phyloP scores from a whole-genome alignment of 1,140 invertebrate genomes.

The Nebria ingens region DNA sequence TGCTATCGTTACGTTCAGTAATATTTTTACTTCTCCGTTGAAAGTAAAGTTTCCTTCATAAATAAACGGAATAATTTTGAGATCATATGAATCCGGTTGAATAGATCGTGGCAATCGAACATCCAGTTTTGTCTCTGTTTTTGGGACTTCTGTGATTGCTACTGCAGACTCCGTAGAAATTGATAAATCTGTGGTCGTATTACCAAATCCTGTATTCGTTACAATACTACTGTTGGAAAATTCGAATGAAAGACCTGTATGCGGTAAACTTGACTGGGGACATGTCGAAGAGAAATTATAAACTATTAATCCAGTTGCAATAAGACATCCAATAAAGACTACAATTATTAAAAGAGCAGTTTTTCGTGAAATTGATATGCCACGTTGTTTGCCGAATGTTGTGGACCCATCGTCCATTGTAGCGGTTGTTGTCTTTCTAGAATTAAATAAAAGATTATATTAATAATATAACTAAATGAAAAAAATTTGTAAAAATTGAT shows the following conservation, averaged over 20 bases:
- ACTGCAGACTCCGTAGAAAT: slow-evolving; percentile 30
- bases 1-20: slow-evolving; percentile 50
- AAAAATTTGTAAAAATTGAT: too few relatives aligned
- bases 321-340: slow-evolving; percentile 40
- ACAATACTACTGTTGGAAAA: slow-evolving; percentile 32
- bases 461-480: too few relatives aligned
- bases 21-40: slow-evolving; percentile 56
- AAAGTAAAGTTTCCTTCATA: slow-evolving; percentile 66
- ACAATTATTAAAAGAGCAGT: slow-evolving; percentile 37
- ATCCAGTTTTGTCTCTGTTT: slow-evolving; percentile 38
- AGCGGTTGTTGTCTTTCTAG: slow-evolving; percentile 18
- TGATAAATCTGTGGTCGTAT: slow-evolving; percentile 32
- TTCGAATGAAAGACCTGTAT: slow-evolving; percentile 24
- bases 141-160: slow-evolving; percentile 29
- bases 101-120: slow-evolving; percentile 56
- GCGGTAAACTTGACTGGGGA: slow-evolving; percentile 32
- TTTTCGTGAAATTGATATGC: slow-evolving; percentile 38
- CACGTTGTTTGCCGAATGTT: slow-evolving; percentile 34
- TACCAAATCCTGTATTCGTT: slow-evolving; percentile 30
- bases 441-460: not conserved
- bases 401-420: slow-evolving; percentile 36
- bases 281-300: slow-evolving; percentile 55
- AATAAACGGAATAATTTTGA: slow-evolving; percentile 60
- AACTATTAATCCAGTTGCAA: slow-evolving; percentile 52
- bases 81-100: slow-evolving; percentile 53